phyloP scores from a whole-genome alignment of 2,888 invertebrate species.

The Megastigmus dorsalis region DNA sequence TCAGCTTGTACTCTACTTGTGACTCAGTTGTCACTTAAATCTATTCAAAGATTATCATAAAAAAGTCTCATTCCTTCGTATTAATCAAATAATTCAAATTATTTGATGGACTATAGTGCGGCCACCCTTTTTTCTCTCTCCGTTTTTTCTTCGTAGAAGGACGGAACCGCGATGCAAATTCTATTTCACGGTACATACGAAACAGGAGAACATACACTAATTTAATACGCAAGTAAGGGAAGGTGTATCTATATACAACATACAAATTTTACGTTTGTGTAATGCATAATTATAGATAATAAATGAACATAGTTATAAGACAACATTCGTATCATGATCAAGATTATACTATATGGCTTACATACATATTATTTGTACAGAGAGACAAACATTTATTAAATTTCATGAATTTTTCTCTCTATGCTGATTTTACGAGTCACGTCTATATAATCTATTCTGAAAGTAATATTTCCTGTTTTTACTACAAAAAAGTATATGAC shows the following conservation, averaged over 20 bases:
- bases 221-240: background rate
- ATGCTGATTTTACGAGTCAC: conserved; percentile 37
- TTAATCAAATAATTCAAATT: background rate
- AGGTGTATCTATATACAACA: conserved; percentile 15
- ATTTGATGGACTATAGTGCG: background rate
- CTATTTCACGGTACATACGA: background rate
- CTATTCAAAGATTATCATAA: background rate
- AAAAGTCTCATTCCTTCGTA: background rate
- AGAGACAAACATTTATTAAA: conserved; percentile 41
- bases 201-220: background rate
- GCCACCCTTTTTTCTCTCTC: background rate
- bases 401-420: conserved; percentile 9
- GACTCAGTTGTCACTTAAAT: background rate
- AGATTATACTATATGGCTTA: conserved; percentile 38
- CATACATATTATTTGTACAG: conserved; percentile 45
- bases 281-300: conserved; percentile 20
- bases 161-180: conserved; percentile 32
- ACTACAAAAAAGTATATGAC: background rate
- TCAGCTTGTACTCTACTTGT: background rate
- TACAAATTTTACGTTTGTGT: conserved; percentile 26
- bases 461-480: background rate
- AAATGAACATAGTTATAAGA: conserved; percentile 35
- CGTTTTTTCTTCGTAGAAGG: conserved; percentile 16
- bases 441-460: too few species aligned
- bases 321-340: conserved; percentile 32